Evolutionary conservation across 2,888 invertebrate species (phyloP), one percentile per base, ranked within the genome.

Genomic region (Athripsodes cinereus): DNA sequence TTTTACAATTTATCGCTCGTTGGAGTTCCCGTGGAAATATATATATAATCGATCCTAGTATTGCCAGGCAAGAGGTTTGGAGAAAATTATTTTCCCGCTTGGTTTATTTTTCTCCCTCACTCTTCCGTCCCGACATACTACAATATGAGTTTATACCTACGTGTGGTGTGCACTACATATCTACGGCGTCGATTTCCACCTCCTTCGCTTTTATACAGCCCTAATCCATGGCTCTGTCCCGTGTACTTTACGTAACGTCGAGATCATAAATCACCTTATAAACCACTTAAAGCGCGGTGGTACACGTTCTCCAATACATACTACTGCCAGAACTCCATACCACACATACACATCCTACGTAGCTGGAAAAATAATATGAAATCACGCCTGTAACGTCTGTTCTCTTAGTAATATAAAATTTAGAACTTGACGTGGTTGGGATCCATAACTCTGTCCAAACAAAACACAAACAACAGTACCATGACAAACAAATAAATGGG

Each of bases 261-360:
- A 53, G 54, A 60, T 58, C 56, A 58, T 62, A 62, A 60, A 62
- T 62, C 62, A 62, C 59, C 54, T 47, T 60, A 58, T 60, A 62
- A 62, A 62, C 62, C 62, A 60, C 62, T 60, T 60, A 58, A 53
- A 60, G 56, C 60, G 40, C 44, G 58, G 53, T 21, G 53, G 53
- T 52, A 48, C 58, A 55, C 50, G 60, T 56, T 58, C 55, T 22
- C 20, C 34, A 16, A 22, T 50, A 48, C 48, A 19, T 18, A 19
- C 20, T 19, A 19, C 21, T 48, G 8, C 48, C 6, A 48, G 5
- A 26, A 26, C 10, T 6, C 26, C 26, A 10, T 10, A 26, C 26
- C 26, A 26, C 10, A 26, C 26, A 26, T 26, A 26, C 26, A 26
- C 26, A 26, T 26, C 3, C 26, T 6, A 26, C 26, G 22, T 22